These are phyloP conservation scores for Rhabdomys pumilio DNA, from an alignment of 2,797 vertebrate species.

Conservation along the genomic window DNA sequence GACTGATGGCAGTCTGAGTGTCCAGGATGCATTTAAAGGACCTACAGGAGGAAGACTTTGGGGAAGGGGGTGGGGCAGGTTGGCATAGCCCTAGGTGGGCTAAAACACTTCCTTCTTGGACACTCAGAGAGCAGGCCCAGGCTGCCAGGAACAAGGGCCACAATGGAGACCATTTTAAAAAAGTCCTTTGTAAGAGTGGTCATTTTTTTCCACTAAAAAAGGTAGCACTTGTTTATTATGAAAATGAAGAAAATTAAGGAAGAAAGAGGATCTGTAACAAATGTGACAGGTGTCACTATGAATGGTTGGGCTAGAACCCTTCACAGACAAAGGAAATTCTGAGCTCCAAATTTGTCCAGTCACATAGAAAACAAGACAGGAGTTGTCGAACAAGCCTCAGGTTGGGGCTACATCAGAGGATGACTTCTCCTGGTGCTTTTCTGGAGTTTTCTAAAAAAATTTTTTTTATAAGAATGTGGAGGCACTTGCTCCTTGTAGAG, in stretches of 20 bases:
- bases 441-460: neutral
- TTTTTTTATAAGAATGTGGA: neutral
- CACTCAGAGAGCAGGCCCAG: neutral
- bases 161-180: neutral
- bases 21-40: constrained; percentile 48
- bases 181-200: neutral
- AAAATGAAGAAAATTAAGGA: neutral
- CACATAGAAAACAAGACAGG: neutral
- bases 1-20: neutral
- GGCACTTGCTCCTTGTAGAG: neutral
- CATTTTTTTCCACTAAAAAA: neutral
- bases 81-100: neutral
- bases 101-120: constrained; percentile 26
- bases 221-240: neutral
- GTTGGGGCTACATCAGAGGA: neutral
- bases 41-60: neutral
- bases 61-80: neutral
- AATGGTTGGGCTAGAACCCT: neutral
- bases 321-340: neutral
- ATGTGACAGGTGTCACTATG: neutral
- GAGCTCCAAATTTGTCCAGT: neutral
- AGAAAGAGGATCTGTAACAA: neutral
- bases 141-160: neutral
- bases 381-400: rapidly evolving
- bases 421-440: neutral